These are phyloP conservation scores for Synaphobranchus kaupii DNA, from an alignment of 2,797 vertebrate species.

Conservation along the genomic window DNA sequence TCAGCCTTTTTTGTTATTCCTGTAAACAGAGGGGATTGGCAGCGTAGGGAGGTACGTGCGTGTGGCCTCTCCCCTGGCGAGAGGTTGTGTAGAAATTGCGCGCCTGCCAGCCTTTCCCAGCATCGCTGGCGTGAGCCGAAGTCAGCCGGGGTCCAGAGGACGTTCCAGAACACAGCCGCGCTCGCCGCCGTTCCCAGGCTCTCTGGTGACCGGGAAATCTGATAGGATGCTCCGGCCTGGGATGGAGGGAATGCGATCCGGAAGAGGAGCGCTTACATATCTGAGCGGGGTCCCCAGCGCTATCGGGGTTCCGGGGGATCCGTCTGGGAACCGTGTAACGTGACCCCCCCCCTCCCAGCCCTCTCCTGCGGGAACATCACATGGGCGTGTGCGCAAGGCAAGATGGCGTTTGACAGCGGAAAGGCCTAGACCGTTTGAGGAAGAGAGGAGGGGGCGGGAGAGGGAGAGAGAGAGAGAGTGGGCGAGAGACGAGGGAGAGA, in stretches of 20 bases:
- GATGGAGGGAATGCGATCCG: slow-evolving; percentile 49
- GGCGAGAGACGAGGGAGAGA: neutral
- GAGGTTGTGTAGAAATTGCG: neutral
- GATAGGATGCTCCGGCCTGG: slow-evolving; percentile 60
- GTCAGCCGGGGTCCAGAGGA: slow-evolving; percentile 52
- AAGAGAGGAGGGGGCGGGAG: neutral
- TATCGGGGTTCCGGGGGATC: slow-evolving; percentile 37
- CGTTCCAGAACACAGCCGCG: slow-evolving; percentile 48
- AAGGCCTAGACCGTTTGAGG: neutral
- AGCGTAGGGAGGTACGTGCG: neutral
- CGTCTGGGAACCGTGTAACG: neutral
- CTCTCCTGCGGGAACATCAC: neutral
- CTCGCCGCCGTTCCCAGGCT: slow-evolving; percentile 57
- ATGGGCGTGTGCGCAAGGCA: neutral
- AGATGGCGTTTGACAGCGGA: neutral
- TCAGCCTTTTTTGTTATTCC: neutral
- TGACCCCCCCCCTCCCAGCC: neutral
- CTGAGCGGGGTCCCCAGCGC: slow-evolving; percentile 52
- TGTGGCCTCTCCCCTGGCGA: neutral
- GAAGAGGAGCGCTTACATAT: slow-evolving; percentile 63
- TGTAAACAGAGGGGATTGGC: neutral
- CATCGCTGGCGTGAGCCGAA: slow-evolving; percentile 63
- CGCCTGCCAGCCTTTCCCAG: slow-evolving; percentile 23
- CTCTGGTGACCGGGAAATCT: slow-evolving; percentile 57
- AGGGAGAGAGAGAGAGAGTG: neutral